phyloP scores from a whole-genome alignment of 2,113 vertebrate genomes.

The Corythornis cristatus region DNA sequence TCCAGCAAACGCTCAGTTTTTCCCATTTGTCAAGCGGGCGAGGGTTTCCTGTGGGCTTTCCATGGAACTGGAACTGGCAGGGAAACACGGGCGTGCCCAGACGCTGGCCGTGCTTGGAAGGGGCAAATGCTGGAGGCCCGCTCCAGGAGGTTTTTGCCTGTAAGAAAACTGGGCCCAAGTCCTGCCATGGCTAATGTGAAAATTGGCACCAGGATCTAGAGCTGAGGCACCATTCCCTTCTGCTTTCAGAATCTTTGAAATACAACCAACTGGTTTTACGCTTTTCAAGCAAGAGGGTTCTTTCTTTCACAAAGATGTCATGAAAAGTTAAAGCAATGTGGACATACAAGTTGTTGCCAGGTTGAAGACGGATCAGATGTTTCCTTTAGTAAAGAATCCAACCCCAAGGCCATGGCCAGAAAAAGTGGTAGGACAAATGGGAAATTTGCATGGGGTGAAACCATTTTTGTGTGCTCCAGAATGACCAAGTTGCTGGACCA shows the following conservation, averaged over 20 bases:
- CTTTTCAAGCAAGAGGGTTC: not conserved
- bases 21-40: not conserved
- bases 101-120: not conserved
- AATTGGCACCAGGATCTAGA: fast-evolving
- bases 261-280: fast-evolving
- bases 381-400: not conserved
- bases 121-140: fast-evolving
- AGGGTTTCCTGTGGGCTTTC: conserved; percentile 2
- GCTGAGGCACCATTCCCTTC: not conserved
- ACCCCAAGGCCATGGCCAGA: no score
- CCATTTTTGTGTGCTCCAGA: not conserved
- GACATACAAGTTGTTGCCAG: not conserved
- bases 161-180: not conserved
- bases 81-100: not conserved
- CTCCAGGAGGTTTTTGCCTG: not conserved
- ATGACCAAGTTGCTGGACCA: not conserved
- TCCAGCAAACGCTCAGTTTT: not conserved
- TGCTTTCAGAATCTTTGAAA: not conserved
- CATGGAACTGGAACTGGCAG: not conserved
- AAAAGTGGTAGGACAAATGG: not conserved
- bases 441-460: not conserved
- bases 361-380: not conserved
- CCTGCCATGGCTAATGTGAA: not conserved
- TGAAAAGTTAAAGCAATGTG: not conserved
- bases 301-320: not conserved